Conservation (phyloP, 2,797 vertebrate genomes). For the Todus mexicanus region DNA sequence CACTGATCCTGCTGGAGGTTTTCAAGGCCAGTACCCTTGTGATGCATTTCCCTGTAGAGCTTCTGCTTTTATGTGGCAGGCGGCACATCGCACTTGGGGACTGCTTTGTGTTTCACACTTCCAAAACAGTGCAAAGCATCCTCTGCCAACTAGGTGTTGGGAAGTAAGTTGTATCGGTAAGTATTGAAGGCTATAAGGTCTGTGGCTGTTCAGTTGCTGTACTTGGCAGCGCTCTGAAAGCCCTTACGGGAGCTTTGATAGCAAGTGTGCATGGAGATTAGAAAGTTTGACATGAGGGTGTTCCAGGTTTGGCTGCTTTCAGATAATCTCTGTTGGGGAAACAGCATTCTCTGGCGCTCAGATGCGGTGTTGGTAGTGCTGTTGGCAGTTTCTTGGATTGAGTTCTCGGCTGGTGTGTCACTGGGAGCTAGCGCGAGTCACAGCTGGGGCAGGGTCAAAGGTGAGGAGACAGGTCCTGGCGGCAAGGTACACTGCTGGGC, state of each 20-base stretch:
- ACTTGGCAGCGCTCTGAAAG: background rate
- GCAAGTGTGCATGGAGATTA: background rate
- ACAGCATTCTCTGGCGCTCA: background rate
- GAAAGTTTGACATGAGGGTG: background rate
- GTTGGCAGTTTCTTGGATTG: background rate
- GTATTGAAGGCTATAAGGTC: background rate
- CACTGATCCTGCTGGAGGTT: fast-evolving
- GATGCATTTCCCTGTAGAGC: background rate
- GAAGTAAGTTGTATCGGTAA: background rate
- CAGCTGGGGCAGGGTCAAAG: background rate
- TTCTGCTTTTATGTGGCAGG: background rate
- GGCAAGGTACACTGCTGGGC: fast-evolving
- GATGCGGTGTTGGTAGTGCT: fast-evolving
- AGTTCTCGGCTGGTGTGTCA: background rate
- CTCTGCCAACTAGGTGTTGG: background rate
- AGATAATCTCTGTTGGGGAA: background rate
- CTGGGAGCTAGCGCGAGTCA: background rate
- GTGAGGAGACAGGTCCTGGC: background rate
- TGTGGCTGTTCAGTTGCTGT: background rate
- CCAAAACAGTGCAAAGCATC: background rate
- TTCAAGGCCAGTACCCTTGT: background rate
- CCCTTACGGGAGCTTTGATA: background rate
- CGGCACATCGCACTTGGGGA: fast-evolving
- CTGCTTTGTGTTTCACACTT: background rate
- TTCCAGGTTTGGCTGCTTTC: background rate